Conservation (phyloP, 2,888 invertebrate species). For the Hecatera dysodea region DNA sequence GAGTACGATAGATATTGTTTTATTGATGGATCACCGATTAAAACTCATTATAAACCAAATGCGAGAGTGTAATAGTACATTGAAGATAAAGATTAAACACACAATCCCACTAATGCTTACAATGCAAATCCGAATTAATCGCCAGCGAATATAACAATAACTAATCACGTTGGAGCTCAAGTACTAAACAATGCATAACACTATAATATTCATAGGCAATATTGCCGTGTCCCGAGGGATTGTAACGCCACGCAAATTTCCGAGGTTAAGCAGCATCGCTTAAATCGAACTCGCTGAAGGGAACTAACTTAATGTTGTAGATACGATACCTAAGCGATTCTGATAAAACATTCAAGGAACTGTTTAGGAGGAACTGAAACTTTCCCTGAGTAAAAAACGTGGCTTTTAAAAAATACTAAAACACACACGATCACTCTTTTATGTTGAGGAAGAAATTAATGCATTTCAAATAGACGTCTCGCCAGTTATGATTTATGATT, state of each 20-base stretch:
- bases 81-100: too few species aligned
- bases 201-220: constrained; percentile 52
- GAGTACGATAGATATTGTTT: too few species aligned
- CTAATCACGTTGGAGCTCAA: constrained; percentile 23
- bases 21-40: too few species aligned
- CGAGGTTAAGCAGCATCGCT: constrained; percentile 30
- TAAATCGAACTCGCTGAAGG: constrained; percentile 34
- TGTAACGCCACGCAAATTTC: constrained; percentile 42
- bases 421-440: too few species aligned
- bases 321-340: constrained; percentile 11
- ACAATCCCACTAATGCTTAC: background rate
- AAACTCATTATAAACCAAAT: too few species aligned
- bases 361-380: background rate
- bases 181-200: constrained; percentile 41
- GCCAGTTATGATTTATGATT: too few species aligned
- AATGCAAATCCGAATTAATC: constrained; percentile 37
- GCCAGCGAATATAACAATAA: constrained; percentile 5
- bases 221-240: constrained; percentile 29
- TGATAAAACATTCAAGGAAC: constrained; percentile 21
- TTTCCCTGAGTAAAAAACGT: background rate
- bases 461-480: too few species aligned
- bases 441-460: too few species aligned
- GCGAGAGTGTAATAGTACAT: too few species aligned
- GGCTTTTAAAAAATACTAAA: too few species aligned
- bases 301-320: constrained; percentile 14